Evolutionary conservation across 2,888 invertebrate species (phyloP).

Genomic region (Tetrapedia diversipes): DNA sequence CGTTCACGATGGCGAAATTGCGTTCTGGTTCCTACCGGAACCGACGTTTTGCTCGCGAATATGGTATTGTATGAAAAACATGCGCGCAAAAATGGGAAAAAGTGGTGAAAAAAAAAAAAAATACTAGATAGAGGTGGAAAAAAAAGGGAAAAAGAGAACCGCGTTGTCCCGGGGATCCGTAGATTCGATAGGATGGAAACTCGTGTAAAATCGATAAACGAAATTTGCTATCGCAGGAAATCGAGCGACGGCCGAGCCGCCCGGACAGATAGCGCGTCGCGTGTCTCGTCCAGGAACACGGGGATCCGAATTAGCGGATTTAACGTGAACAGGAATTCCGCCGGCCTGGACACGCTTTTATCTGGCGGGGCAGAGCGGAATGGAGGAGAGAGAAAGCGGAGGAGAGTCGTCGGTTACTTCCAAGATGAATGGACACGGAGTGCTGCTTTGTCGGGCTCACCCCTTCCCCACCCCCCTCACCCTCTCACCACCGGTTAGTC

Average conservation of each 20-base stretch:
- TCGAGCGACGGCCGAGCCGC: conserved; percentile 40
- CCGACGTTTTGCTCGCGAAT: conserved; percentile 2
- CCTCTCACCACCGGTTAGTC: too few relatives aligned
- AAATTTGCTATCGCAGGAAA: conserved; percentile 40
- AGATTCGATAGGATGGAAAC: conserved; percentile 27
- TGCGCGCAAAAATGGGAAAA: too few relatives aligned
- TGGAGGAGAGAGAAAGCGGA: too few relatives aligned
- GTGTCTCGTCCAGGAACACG: conserved; percentile 13
- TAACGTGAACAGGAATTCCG: conserved; percentile 43
- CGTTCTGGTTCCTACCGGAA: background rate
- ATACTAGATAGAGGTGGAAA: background rate
- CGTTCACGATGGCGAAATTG: background rate
- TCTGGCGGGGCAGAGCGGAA: too few relatives aligned
- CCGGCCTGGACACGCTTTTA: conserved; percentile 50
- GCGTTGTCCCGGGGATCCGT: conserved; percentile 1
- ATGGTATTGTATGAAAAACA: background rate
- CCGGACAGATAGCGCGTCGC: conserved; percentile 28
- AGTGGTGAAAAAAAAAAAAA: background rate
- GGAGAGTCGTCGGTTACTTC: conserved; percentile 50
- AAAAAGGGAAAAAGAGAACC: background rate
- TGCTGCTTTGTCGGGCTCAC: conserved; percentile 57
- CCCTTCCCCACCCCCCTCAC: conserved; percentile 11
- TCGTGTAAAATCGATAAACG: conserved; percentile 48
- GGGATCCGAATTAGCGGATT: conserved; percentile 56
- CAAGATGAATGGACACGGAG: conserved; percentile 65